Evolutionary conservation across 2,113 vertebrate genomes (phyloP).

Genomic region (Silurus asotus): DNA sequence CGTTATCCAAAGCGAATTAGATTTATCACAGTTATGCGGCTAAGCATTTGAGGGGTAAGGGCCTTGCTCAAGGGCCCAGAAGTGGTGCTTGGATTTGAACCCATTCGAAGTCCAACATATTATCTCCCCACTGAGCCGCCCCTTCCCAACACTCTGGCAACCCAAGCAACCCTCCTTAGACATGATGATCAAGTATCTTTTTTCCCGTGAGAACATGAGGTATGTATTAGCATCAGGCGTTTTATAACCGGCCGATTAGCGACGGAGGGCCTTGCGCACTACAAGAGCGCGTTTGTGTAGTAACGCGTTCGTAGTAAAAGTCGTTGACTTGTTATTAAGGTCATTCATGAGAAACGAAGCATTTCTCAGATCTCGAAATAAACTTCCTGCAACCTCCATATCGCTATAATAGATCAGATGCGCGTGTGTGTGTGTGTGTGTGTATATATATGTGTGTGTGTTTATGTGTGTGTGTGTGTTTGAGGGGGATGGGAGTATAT

Average conservation of each 20-base stretch:
- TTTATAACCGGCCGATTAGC: background rate
- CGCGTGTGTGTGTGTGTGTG: background rate
- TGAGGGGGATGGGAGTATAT: background rate
- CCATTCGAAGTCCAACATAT: no score
- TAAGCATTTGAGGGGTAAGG: no score
- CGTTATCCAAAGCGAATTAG: no score
- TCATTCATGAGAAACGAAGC: background rate
- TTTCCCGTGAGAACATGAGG: no score
- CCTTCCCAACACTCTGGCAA: no score
- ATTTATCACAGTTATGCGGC: no score
- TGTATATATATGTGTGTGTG: no score
- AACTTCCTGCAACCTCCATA: background rate
- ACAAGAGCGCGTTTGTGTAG: background rate
- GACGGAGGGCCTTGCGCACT: background rate
- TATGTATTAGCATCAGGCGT: background rate
- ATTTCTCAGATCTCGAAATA: constrained; percentile 15
- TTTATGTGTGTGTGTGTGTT: background rate
- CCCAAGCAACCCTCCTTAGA: no score
- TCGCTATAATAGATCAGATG: background rate
- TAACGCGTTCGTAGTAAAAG: background rate
- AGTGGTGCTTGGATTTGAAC: no score
- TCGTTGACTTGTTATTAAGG: background rate
- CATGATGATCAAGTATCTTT: no score
- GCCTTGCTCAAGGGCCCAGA: no score
- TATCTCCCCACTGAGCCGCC: no score